These are phyloP conservation scores for Sphaerodactylus townsendi DNA, from an alignment of 2,113 vertebrate species.

Conservation along the genomic window DNA sequence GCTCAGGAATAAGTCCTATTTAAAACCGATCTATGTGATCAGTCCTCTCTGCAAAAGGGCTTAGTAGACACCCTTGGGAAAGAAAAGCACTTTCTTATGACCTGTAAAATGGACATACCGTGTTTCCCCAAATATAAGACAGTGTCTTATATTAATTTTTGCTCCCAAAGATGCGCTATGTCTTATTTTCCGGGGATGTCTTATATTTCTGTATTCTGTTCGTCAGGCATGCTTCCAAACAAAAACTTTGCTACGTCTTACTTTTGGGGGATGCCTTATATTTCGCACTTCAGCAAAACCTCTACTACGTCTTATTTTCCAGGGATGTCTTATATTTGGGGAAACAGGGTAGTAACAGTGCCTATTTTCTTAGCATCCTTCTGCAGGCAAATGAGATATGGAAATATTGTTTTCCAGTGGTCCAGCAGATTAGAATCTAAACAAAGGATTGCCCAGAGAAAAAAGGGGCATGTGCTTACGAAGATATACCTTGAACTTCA, in stretches of 20 bases:
- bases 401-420: neutral
- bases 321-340: no score
- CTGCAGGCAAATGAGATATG: neutral
- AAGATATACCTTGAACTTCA: neutral
- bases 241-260: no score
- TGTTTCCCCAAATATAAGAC: no score
- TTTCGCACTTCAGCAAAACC: no score
- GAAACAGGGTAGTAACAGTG: neutral
- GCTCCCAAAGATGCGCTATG: no score
- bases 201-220: no score
- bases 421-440: neutral
- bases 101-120: neutral
- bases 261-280: no score
- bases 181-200: no score
- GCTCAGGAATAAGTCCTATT: neutral
- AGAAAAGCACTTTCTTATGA: neutral
- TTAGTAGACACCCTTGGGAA: neutral
- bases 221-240: no score
- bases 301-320: no score
- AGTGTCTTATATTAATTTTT: no score
- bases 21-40: no score
- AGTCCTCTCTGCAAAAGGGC: neutral
- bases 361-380: neutral
- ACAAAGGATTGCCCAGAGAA: neutral
- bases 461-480: neutral